phyloP scores from a whole-genome alignment of 2,888 invertebrate species.

The Sesamia inferens region DNA sequence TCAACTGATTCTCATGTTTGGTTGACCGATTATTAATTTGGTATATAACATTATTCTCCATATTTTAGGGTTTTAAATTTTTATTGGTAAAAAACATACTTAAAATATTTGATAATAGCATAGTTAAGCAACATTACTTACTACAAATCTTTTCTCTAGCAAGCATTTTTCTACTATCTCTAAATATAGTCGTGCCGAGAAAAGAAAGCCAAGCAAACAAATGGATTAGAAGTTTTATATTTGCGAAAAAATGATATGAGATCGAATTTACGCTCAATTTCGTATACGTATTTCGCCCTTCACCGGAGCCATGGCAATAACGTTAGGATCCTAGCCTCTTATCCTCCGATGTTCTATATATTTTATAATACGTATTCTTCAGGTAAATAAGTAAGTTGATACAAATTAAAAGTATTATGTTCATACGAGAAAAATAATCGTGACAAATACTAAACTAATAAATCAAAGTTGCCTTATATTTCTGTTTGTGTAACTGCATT shows the following conservation, averaged over 20 bases:
- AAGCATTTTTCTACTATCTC: neutral
- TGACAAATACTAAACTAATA: neutral
- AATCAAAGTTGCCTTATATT: neutral
- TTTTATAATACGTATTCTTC: neutral
- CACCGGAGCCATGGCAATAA: constrained; percentile 44
- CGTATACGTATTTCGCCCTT: constrained; percentile 35
- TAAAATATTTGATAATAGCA: neutral
- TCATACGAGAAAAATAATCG: neutral
- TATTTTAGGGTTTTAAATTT: neutral
- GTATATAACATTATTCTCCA: neutral
- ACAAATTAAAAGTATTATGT: neutral
- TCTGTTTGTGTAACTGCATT: neutral
- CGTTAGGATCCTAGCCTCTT: constrained; percentile 21
- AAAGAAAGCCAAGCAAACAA: constrained; percentile 14
- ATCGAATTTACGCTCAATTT: constrained; percentile 53
- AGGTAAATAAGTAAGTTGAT: constrained; percentile 16
- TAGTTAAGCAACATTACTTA: neutral
- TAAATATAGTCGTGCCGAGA: neutral
- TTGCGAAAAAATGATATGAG: constrained; percentile 42
- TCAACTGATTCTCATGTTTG: neutral
- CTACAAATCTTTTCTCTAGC: neutral
- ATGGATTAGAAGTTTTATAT: constrained; percentile 20
- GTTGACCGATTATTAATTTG: neutral
- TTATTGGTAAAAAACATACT: neutral
- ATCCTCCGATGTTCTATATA: constrained; percentile 22